Conservation (phyloP, 2,888 invertebrate genomes). For the Dastarcus helophoroides region DNA sequence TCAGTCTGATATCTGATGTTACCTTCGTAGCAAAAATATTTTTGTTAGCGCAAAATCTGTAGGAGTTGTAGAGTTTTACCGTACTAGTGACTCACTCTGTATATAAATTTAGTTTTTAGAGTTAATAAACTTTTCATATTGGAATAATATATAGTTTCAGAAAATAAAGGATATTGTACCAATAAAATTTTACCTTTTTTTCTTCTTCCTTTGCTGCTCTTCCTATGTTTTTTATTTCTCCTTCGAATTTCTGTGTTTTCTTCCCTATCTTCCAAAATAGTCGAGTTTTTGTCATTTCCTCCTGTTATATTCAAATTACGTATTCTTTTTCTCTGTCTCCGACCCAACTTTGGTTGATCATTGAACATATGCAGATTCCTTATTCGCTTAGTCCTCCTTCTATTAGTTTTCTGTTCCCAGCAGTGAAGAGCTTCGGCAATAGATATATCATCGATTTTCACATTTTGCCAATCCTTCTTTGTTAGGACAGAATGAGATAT, state of each 20-base stretch:
- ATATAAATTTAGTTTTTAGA: no score
- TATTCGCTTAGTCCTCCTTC: constrained; percentile 24
- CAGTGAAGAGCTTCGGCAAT: constrained; percentile 76
- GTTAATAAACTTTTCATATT: no score
- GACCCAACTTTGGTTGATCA: constrained; percentile 11
- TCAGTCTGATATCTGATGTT: no score
- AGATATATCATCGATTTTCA: constrained; percentile 68
- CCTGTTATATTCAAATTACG: neutral
- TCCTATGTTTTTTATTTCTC: constrained; percentile 19
- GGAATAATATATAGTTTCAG: no score
- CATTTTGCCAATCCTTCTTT: constrained; percentile 75
- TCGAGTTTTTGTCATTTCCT: constrained; percentile 5
- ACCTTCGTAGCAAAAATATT: no score
- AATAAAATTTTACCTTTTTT: constrained; percentile 23
- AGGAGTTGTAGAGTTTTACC: no score
- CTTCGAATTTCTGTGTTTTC: constrained; percentile 22
- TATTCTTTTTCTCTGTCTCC: constrained; percentile 10
- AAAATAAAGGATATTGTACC: no score
- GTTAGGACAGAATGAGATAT: constrained; percentile 85
- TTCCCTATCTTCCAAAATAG: constrained; percentile 10
- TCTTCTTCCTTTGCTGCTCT: constrained; percentile 21
- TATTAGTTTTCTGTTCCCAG: constrained; percentile 60
- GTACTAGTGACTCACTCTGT: no score
- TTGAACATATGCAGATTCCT: constrained; percentile 15
- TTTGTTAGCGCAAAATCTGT: no score